A percentile compares a stretch with the other conserved stretches of the same genome.
phyloP scores from a whole-genome alignment of 2,113 vertebrate species.

The Erythrolamprus reginae region DNA sequence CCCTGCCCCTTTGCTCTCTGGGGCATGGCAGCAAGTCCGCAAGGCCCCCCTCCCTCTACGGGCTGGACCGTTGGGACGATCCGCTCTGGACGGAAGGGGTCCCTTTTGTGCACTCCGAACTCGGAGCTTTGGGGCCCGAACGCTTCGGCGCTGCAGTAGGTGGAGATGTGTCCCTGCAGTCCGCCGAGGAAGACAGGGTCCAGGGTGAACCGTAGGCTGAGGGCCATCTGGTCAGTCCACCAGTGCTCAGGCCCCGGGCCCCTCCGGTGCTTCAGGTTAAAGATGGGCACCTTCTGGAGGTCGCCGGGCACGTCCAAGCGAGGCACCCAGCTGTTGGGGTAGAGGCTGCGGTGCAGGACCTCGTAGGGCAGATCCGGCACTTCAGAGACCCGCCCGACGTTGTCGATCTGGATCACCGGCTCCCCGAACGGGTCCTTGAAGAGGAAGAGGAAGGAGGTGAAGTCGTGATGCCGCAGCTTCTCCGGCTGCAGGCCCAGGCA shows the following conservation, averaged over 20 bases:
- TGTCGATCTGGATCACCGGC: not conserved
- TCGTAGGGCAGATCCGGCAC: constrained; percentile 52
- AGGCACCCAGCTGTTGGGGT: not conserved
- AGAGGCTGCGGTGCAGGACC: constrained; percentile 21
- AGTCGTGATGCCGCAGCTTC: not conserved
- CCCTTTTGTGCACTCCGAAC: not conserved
- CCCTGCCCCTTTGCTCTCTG: not conserved
- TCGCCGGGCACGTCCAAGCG: constrained; percentile 49
- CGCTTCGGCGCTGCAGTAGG: not conserved
- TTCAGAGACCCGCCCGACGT: not conserved
- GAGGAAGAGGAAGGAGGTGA: constrained; percentile 35
- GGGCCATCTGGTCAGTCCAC: constrained; percentile 34
- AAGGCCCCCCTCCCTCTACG: rapidly evolving
- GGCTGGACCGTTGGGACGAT: not conserved
- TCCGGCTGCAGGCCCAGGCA: constrained; percentile 38
- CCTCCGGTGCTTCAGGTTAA: constrained; percentile 24
- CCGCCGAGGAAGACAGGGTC: constrained; percentile 37
- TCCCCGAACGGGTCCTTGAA: rapidly evolving
- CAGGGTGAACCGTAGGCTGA: constrained; percentile 51
- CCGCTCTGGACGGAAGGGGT: not conserved
- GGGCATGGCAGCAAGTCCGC: rapidly evolving
- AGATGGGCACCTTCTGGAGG: constrained; percentile 20
- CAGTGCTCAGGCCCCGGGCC: not conserved
- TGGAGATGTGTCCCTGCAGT: not conserved
- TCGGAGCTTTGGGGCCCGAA: not conserved